Percentiles rank a stretch among this genome's conserved stretches.
Conservation (phyloP, 1,140 invertebrate species). For the Lepidurus couesii region DNA sequence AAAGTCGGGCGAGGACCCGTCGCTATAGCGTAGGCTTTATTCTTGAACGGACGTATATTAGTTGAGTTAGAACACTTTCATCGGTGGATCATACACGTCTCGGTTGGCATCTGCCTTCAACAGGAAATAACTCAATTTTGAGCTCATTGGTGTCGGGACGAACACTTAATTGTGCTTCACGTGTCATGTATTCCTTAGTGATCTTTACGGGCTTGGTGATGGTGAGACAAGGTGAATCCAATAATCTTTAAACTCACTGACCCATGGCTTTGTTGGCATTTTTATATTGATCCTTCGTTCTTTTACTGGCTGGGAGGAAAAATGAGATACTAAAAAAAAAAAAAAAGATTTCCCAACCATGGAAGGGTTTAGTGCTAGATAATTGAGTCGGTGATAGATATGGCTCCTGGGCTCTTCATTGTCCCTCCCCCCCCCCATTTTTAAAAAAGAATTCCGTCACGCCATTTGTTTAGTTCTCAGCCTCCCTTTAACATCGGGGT, state of each 20-base stretch:
- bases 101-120: not conserved
- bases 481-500: not conserved
- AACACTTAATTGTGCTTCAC: not conserved
- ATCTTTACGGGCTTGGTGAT: not conserved
- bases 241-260: not conserved
- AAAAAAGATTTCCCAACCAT: too few relatives aligned
- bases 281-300: not conserved
- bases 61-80: not conserved
- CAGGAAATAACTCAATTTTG: not conserved
- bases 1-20: not conserved
- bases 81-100: not conserved
- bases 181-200: not conserved
- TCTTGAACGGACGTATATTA: not conserved
- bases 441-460: not conserved
- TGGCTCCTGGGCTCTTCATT: too few relatives aligned
- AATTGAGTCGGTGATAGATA: too few relatives aligned
- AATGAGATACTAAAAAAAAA: not conserved
- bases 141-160: not conserved
- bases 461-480: not conserved
- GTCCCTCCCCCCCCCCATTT: not conserved
- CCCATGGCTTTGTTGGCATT: not conserved
- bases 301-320: not conserved
- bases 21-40: not conserved
- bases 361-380: too few relatives aligned
- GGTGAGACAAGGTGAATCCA: slow-evolving; percentile 13